A percentile compares a stretch with the other conserved stretches of the same genome.
Conservation (phyloP, 2,797 vertebrate species). For the Karalla daura region DNA sequence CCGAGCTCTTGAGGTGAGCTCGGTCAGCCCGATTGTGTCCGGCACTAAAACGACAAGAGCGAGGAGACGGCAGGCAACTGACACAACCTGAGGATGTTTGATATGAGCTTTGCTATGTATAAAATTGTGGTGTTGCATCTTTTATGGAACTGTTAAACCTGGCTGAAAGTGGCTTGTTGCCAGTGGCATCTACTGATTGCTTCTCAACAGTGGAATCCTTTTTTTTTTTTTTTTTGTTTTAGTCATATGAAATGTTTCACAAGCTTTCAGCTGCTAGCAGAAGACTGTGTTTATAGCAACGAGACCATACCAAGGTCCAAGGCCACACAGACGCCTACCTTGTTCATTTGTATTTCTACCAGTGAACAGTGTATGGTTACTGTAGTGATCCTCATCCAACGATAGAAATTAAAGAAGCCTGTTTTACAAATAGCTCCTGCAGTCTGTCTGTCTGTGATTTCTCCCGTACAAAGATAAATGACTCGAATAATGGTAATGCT, state of each 20-base stretch:
- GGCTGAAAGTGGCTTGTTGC: slow-evolving; percentile 10
- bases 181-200: slow-evolving; percentile 11
- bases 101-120: slow-evolving; percentile 1
- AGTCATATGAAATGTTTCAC: slow-evolving; percentile 32
- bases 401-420: slow-evolving; percentile 64
- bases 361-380: slow-evolving; percentile 20
- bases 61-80: background rate
- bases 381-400: slow-evolving; percentile 68
- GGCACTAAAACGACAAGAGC: background rate
- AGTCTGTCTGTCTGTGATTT: background rate
- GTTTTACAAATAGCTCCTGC: slow-evolving; percentile 54
- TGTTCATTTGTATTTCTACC: slow-evolving; percentile 9
- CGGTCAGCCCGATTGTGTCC: background rate
- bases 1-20: background rate
- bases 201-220: slow-evolving; percentile 7
- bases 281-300: slow-evolving; percentile 28
- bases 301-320: slow-evolving; percentile 45
- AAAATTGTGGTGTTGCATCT: background rate
- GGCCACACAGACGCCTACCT: background rate
- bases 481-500: no score
- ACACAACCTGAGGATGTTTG: slow-evolving; percentile 2
- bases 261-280: slow-evolving; percentile 29
- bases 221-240: slow-evolving; percentile 32
- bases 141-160: slow-evolving; percentile 10
- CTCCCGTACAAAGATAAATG: background rate